Conservation (phyloP, 2,888 invertebrate genomes). For the Trachelus tabidus region DNA sequence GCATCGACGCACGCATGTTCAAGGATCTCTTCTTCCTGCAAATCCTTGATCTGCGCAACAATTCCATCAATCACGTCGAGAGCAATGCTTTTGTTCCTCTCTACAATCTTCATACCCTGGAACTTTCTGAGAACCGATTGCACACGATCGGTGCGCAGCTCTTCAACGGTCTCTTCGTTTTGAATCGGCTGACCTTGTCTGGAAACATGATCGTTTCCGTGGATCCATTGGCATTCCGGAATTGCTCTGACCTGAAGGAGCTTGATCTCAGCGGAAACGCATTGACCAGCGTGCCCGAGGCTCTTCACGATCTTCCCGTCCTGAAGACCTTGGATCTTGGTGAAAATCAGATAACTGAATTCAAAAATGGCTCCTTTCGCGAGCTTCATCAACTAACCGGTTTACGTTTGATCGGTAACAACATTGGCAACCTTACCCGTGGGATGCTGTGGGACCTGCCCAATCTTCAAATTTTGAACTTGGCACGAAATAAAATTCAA, state of each 20-base stretch:
- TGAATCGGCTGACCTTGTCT: constrained; percentile 86
- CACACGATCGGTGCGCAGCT: constrained; percentile 84
- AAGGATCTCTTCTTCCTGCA: constrained; percentile 88
- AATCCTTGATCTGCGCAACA: constrained; percentile 86
- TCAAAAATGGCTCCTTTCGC: constrained; percentile 86
- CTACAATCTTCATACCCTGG: constrained; percentile 89
- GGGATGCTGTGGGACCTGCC: constrained; percentile 91
- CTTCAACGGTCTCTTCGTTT: constrained; percentile 85
- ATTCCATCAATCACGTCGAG: constrained; percentile 89
- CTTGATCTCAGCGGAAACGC: constrained; percentile 90
- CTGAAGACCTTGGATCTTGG: constrained; percentile 91
- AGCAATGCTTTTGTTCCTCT: constrained; percentile 88
- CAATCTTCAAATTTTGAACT: constrained; percentile 85
- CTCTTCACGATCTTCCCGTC: constrained; percentile 82
- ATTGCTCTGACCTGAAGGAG: constrained; percentile 89
- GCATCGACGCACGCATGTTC: constrained; percentile 86
- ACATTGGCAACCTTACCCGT: constrained; percentile 84
- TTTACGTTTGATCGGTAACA: constrained; percentile 89
- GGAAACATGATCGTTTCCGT: constrained; percentile 85
- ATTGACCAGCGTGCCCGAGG: constrained; percentile 83
- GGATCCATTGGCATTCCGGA: constrained; percentile 85
- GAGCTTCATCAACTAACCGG: constrained; percentile 89
- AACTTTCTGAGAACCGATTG: constrained; percentile 87
- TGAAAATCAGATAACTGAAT: constrained; percentile 87
- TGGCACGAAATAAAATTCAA: constrained; percentile 90